phyloP scores from a whole-genome alignment of 2,113 vertebrate genomes.

The Sinocyclocheilus anshuiensis region DNA sequence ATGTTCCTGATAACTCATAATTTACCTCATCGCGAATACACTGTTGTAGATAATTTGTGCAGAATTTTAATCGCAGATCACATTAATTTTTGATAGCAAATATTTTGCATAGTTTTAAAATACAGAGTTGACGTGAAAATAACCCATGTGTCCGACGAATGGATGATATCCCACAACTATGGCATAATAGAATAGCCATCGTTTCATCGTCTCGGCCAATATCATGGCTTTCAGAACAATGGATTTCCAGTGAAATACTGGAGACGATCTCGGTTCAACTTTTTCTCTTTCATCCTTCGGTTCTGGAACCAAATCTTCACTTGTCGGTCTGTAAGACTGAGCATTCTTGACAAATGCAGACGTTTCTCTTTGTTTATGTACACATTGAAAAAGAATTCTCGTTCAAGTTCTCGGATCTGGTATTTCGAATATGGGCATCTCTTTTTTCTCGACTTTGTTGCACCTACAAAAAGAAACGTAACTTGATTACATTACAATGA shows the following conservation, averaged over 20 bases:
- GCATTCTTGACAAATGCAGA: constrained; percentile 95
- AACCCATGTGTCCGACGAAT: constrained; percentile 35
- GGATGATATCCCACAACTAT: constrained; percentile 47
- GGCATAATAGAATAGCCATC: constrained; percentile 44
- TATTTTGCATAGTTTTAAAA: constrained; percentile 63
- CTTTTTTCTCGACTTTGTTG: constrained; percentile 94
- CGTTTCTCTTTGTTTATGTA: constrained; percentile 99
- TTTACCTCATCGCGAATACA: constrained; percentile 18
- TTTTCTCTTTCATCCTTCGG: constrained; percentile 99
- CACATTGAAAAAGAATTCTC: constrained; percentile 99
- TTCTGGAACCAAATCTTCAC: constrained; percentile 99
- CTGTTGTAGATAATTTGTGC: constrained; percentile 44
- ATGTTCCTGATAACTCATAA: constrained; percentile 25
- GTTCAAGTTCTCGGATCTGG: constrained; percentile 99
- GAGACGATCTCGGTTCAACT: constrained; percentile 96
- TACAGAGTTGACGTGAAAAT: constrained; percentile 42
- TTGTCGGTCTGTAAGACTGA: constrained; percentile 97
- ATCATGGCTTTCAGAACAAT: constrained; percentile 84
- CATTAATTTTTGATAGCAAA: constrained; percentile 45
- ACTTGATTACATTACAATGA: constrained; percentile 21
- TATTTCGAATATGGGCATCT: constrained; percentile 98
- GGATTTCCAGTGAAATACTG: constrained; percentile 98
- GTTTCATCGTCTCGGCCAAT: constrained; percentile 35
- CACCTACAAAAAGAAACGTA: constrained; percentile 69
- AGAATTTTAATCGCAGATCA: constrained; percentile 50